Percentiles rank a stretch among this genome's conserved stretches.
Evolutionary conservation across 2,113 vertebrate species (phyloP).

Genomic region (Phrynocephalus versicolor): DNA sequence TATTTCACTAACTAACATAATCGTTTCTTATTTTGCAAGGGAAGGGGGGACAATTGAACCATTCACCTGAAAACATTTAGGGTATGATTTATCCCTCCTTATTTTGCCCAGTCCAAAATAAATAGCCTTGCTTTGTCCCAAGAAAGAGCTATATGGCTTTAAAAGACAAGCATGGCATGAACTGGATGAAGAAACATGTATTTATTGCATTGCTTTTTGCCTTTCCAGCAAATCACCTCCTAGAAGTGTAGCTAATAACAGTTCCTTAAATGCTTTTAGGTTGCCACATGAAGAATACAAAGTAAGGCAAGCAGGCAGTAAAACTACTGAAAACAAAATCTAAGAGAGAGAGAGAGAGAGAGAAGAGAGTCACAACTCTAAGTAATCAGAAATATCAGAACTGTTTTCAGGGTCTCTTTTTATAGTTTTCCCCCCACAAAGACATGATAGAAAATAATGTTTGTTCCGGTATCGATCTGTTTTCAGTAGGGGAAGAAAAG

Average conservation of each 20-base stretch:
- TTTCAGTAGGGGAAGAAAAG: not conserved
- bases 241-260: not conserved
- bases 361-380: not conserved
- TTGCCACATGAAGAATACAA: conserved; percentile 31
- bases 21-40: no score
- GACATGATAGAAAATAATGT: conserved; percentile 17
- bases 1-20: no score
- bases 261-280: not conserved
- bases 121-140: conserved; percentile 37
- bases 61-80: not conserved
- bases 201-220: not conserved
- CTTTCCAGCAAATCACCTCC: conserved; percentile 18
- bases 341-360: not conserved
- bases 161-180: conserved; percentile 15
- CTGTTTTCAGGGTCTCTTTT: conserved; percentile 41
- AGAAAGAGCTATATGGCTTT: not conserved
- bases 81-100: not conserved
- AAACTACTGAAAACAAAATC: conserved; percentile 17
- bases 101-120: not conserved
- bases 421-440: not conserved
- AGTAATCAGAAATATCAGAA: not conserved
- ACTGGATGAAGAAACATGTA: not conserved
- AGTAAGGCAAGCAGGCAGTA: not conserved
- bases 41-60: no score
- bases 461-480: not conserved